phyloP scores from a whole-genome alignment of 64 coral and sea anemone genomes.

The Acropora tenuis region DNA sequence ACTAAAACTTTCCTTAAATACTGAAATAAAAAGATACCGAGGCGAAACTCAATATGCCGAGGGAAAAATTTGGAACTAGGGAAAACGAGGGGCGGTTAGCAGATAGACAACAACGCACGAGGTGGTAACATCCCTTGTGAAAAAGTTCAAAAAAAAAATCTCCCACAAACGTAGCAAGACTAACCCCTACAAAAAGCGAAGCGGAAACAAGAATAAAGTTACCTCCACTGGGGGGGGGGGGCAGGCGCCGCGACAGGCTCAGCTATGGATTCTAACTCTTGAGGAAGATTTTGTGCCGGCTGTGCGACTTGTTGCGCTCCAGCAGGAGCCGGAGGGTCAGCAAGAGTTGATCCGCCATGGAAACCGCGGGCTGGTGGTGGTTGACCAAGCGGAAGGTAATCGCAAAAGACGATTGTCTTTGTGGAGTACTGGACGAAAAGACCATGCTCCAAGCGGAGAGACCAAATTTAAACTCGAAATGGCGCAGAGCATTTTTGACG shows the following conservation, averaged over 20 bases:
- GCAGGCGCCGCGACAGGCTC: neutral
- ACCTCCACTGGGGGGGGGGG: neutral
- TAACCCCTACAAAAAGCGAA: neutral
- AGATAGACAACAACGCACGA: neutral
- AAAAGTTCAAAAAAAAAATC: neutral
- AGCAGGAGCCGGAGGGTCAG: neutral
- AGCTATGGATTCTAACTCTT: neutral
- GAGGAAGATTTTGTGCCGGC: neutral
- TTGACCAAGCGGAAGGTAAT: neutral
- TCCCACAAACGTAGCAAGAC: too few species aligned
- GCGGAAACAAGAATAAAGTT: neutral
- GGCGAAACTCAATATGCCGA: neutral
- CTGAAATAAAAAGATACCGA: neutral
- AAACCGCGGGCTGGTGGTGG: neutral
- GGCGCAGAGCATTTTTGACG: neutral
- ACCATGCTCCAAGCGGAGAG: neutral
- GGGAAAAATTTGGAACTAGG: slow-evolving; percentile 6
- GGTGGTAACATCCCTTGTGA: neutral
- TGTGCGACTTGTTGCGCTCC: neutral
- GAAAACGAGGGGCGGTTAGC: neutral
- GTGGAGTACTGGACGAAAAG: neutral
- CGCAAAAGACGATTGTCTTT: neutral
- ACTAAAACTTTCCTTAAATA: neutral
- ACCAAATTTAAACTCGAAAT: neutral
- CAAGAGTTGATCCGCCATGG: neutral